Evolutionary conservation across 64 coral and sea anemone species (phyloP), one percentile per base, ranked within the genome.

Genomic region (Cladopsammia gracilis): DNA sequence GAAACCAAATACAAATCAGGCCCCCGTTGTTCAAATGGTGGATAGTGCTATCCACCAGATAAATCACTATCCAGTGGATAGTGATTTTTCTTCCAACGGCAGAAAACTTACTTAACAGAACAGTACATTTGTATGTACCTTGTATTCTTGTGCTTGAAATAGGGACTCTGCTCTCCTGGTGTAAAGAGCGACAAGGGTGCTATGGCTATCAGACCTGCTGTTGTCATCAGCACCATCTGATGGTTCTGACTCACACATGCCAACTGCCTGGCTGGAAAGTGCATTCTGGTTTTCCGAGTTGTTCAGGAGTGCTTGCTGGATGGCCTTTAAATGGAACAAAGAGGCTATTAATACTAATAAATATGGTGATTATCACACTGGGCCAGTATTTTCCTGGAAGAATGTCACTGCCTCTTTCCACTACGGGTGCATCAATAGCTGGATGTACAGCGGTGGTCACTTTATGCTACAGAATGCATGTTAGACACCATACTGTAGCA

Each of bases 101-200:
- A 34, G 34, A 0, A 34, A 34, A 34, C 34, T 34, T 34, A 34
- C 2, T 34, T 34, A 34, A 34, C 34, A 34, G 34, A 67, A 24
- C 64, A 56, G 53, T 56, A 12, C 53, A 56, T 10, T 56, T 83
- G 6, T 23, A 20, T 58, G 75, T 60, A 93, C 91, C 82, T 93
- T 85, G 61, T 93, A 93, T 87, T 93, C 91, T 23, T 85, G 81
- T 72, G 85, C 91, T 72, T 86, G 77, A 45, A 87, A 87, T 20
- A 93, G 59, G 4, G 71, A 26, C 71, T 93, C 91, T 66, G 91
- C 91, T 79, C 91, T 54, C 22, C 74, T 76, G 47, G 83, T 86
- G 24, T 86, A 87, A 3, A 93, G 61, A 23, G 82, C 15, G 19
- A 58, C 67, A 75, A 91, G 77, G 7, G 24, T 71, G 22, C 48